Percentiles rank a stretch among this genome's conserved stretches.
These are phyloP conservation scores for Cariama cristata DNA, from an alignment of 2,113 vertebrate species.

Conservation along the genomic window DNA sequence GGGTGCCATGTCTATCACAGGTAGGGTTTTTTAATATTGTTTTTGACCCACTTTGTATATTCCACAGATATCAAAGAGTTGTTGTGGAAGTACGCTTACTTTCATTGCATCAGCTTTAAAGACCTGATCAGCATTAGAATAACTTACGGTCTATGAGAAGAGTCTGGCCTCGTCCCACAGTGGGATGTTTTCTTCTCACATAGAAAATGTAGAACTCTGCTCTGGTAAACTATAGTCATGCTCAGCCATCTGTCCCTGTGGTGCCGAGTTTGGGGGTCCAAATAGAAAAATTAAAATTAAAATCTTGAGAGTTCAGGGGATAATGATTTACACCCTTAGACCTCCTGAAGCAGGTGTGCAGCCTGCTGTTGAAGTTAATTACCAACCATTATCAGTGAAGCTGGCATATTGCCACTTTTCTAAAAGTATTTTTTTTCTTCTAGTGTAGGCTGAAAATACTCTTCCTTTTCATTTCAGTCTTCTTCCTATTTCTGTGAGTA, in stretches of 20 bases:
- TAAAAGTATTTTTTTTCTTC: constrained; percentile 10
- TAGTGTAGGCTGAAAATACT: neutral
- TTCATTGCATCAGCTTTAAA: neutral
- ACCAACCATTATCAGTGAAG: neutral
- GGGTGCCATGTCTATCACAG: neutral
- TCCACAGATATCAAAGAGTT: neutral
- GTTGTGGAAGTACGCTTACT: neutral
- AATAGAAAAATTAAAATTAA: constrained; percentile 13
- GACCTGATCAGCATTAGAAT: neutral
- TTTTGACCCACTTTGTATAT: neutral
- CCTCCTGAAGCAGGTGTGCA: constrained; percentile 28
- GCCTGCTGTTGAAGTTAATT: constrained; percentile 51
- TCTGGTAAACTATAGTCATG: neutral
- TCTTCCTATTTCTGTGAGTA: neutral
- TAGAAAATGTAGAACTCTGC: neutral
- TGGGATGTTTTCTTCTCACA: neutral
- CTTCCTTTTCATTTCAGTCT: neutral
- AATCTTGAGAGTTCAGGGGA: neutral
- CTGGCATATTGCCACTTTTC: constrained; percentile 19
- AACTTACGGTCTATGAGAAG: neutral
- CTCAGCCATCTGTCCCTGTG: neutral
- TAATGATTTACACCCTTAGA: constrained; percentile 9
- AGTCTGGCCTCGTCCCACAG: neutral
- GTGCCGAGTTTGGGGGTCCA: neutral
- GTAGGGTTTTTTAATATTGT: rapidly evolving